phyloP scores from a whole-genome alignment of 2,888 invertebrate species.

The Drosophila bunnanda region DNA sequence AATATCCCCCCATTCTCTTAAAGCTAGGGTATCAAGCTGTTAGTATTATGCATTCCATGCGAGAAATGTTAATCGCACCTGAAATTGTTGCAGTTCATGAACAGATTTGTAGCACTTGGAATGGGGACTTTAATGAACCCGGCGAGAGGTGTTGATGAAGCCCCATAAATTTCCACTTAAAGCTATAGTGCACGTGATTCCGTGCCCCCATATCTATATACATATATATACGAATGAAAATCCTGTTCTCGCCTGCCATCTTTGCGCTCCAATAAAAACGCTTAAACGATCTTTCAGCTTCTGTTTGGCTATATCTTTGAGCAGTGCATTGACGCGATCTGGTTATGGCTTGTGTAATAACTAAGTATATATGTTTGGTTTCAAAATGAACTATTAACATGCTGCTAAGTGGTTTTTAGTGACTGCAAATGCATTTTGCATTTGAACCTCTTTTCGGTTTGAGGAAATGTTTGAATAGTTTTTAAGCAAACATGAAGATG shows the following conservation, averaged over 20 bases:
- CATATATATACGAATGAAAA: constrained; percentile 1
- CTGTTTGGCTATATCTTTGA: constrained; percentile 8
- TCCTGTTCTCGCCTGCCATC: constrained; percentile 4
- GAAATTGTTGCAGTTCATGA: constrained; percentile 30
- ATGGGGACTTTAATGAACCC: constrained; percentile 10
- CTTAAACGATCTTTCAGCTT: neutral
- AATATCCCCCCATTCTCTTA: neutral
- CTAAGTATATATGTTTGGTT: neutral
- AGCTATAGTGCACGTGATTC: constrained; percentile 18
- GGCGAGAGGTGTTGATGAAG: constrained; percentile 25
- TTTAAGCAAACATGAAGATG: neutral
- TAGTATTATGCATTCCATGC: constrained; percentile 11
- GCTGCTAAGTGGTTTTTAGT: constrained; percentile 31
- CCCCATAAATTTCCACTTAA: constrained; percentile 17
- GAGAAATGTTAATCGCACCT: constrained; percentile 24
- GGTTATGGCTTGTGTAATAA: constrained; percentile 14
- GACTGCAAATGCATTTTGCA: constrained; percentile 23
- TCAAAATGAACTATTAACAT: constrained; percentile 13
- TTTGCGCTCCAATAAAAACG: neutral
- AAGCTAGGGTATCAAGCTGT: neutral
- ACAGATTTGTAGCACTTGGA: constrained; percentile 24
- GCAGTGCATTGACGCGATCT: constrained; percentile 6
- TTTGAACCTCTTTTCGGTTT: constrained; percentile 30
- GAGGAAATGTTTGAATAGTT: neutral
- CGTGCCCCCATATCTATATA: constrained; percentile 9